phyloP scores from a whole-genome alignment of 2,113 vertebrate genomes.

The Trogon surrucura region DNA sequence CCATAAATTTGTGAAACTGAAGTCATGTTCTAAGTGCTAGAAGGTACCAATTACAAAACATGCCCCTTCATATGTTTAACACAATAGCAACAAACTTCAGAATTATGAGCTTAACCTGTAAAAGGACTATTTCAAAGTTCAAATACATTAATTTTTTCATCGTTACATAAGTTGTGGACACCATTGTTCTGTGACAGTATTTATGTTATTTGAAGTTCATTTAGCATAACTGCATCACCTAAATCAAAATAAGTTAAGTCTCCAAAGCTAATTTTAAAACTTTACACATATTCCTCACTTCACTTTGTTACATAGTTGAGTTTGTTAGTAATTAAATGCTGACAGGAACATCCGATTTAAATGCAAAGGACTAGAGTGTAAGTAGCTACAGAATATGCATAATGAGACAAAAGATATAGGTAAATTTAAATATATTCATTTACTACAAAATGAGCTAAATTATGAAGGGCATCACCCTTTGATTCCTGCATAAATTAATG shows the following conservation, averaged over 20 bases:
- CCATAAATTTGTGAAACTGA: not conserved
- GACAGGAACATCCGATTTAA: not conserved
- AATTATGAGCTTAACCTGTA: not conserved
- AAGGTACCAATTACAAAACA: not conserved
- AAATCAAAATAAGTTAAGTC: slow-evolving; percentile 30
- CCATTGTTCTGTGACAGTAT: not conserved
- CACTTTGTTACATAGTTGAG: not conserved
- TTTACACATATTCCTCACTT: slow-evolving; percentile 16
- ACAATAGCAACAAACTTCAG: not conserved
- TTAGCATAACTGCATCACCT: not conserved
- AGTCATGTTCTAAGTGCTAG: not conserved
- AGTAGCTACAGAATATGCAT: not conserved
- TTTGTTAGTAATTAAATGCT: slow-evolving; percentile 36
- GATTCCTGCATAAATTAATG: not conserved
- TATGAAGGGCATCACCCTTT: not conserved
- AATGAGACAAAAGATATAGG: not conserved
- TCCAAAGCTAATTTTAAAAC: slow-evolving; percentile 16
- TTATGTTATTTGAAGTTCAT: not conserved
- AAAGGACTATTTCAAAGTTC: not conserved
- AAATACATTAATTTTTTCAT: not conserved
- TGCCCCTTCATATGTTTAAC: not conserved
- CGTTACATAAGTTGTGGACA: not conserved
- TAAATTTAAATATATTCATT: not conserved
- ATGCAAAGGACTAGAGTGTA: not conserved
- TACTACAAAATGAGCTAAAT: not conserved